Base-by-base conservation (phyloP, 2,888 invertebrate species). In the Zele albiditarsus region DNA sequence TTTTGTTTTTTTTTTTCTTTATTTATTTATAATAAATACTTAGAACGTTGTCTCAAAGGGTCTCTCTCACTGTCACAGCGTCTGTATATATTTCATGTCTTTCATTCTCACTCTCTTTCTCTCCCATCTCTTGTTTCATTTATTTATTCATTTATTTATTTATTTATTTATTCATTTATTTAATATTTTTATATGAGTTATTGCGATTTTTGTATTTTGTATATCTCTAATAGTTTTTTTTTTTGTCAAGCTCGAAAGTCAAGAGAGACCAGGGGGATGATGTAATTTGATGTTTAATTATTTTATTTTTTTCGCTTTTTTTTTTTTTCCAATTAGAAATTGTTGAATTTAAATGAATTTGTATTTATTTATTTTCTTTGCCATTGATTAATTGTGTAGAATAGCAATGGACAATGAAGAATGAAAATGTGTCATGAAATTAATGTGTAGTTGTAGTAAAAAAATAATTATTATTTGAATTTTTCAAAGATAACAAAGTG, bases 21-120 rank as follows among this genome's bases (percentile, higher is more conserved):
- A n/a, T 31, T 72, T 62, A 20, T 72, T 73, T 69, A 69, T 74
- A 69, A 73, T 73, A 74, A 65, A 74, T 72, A 65, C 72, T 72
- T 66, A 72, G 72, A 66, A 53, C 65, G 74, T 53, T 74, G 65
- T 74, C 70, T 70, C 70, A 62, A 74, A 57, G 31, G 38, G 42
- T 58, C 38, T 68, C 57, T 53, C 20, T 58, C 42, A 62, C 53
- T 58, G n/a, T 68, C 68, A 68, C 68, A 68, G 68, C 68, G 42
- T 58, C 42, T 58, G 42, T 49, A 46, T 65, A 53, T 65, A 42
- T 57, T 60, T 66, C 42, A 33, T 33, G 12, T 68, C 33, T 66
- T 46, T 69, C 38, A 62, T 38, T 49, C 60, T 68, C 62, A 57
- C 31, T 63, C 38, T 33, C 31, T 33, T 62, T 12, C 16, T 16